Base-by-base conservation (phyloP, 2,888 invertebrate species). In the Drosophila kanekoi region DNA sequence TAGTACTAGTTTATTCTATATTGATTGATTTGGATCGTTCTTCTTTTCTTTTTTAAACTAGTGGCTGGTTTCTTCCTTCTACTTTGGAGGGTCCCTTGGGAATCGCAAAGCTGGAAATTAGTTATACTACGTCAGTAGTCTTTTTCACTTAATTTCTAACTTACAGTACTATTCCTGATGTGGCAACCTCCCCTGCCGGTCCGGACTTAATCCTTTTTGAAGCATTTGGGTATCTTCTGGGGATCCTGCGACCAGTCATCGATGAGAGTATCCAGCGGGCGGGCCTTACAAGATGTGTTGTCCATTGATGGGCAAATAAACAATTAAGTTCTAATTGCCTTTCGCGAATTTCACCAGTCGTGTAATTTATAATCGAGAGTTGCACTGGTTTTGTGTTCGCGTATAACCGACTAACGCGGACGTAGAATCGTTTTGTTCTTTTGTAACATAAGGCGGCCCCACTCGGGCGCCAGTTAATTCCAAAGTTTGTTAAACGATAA, bases 111-210 rank as follows among this genome's bases (percentile, higher is more conserved):
- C 14, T 23, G 23, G 23, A 23, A 8, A 2, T 23, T 6, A 23
- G 1, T 23, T 23, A 23, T 23, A 23, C 6, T 23, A 23, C 23
- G 23, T 23, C 8, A 2, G 23, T 23, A 23, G 23, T 23, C 20
- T 20, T 23, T 20, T 20, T 5, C 43, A 43, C 43, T 43, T 43
- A 43, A 5, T 43, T 43, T 43, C 43, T 43, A 43, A 43, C 43
- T 20, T 43, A 43, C 8, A 20, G 20, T 20, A 43, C 43, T 43
- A 43, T 43, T 43, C 13, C 4, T 20, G 18, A 43, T 43, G 43
- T 43, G 43, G 43, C 13, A 43, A 20, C 43, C 43, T 43, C 14
- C 16, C 40, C 40, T 13, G 43, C 43, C 20, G 20, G 43, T 43
- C 20, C 20, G 43, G 20, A 43, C 13, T 13, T 43, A 13, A 43